These are phyloP conservation scores for Drosophila arizonae DNA, from an alignment of 1,140 invertebrate genomes.

Conservation along the genomic window DNA sequence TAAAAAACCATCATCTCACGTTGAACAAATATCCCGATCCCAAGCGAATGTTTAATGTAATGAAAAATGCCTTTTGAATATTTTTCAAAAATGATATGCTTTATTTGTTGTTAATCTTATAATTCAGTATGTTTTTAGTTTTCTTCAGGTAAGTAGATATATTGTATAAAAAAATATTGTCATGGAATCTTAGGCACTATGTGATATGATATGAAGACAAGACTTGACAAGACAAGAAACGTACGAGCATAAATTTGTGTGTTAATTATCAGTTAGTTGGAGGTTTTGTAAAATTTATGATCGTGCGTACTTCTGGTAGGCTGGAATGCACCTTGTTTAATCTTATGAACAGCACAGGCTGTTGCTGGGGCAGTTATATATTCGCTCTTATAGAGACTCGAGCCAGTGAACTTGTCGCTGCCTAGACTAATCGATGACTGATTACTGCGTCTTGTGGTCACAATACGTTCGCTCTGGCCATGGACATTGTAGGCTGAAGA, in stretches of 20 bases:
- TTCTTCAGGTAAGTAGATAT: constrained; percentile 43
- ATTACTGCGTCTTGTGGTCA: constrained; percentile 86
- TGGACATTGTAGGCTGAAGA: constrained; percentile 55
- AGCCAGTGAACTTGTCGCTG: constrained; percentile 84
- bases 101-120: constrained; percentile 41
- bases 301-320: constrained; percentile 91
- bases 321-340: constrained; percentile 90
- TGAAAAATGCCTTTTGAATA: neutral
- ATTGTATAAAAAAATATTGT: constrained; percentile 67
- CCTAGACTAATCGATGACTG: constrained; percentile 89
- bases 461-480: constrained; percentile 81
- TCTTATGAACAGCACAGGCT: constrained; percentile 90
- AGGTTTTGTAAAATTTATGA: constrained; percentile 91
- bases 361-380: constrained; percentile 87
- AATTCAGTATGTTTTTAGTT: constrained; percentile 35
- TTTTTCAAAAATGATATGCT: constrained; percentile 36
- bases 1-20: constrained; percentile 76
- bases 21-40: constrained; percentile 31
- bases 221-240: constrained; percentile 27
- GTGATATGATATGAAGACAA: constrained; percentile 55
- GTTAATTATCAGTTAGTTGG: constrained; percentile 71
- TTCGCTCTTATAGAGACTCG: constrained; percentile 90
- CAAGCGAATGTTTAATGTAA: neutral
- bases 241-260: constrained; percentile 1
- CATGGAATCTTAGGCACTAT: constrained; percentile 62